phyloP scores from a whole-genome alignment of 2,888 invertebrate genomes.

The Athetis lepigone region DNA sequence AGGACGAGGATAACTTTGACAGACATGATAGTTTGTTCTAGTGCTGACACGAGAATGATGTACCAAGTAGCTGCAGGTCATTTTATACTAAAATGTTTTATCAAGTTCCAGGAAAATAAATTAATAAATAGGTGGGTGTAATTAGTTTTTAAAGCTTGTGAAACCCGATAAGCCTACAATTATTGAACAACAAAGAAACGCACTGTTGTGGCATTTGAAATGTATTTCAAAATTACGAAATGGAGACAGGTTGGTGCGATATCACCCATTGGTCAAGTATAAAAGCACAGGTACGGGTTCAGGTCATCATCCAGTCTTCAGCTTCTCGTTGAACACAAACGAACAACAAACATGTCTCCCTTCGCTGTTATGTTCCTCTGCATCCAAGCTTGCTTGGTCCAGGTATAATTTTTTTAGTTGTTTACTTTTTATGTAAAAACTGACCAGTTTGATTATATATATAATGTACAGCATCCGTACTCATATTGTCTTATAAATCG shows the following conservation, averaged over 20 bases:
- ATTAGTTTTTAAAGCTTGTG: slow-evolving; percentile 7
- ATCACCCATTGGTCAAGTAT: slow-evolving; percentile 1
- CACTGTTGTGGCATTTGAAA: neutral
- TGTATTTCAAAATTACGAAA: neutral
- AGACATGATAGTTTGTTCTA: slow-evolving; percentile 61
- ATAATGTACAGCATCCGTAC: too few species aligned
- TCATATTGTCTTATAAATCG: too few species aligned
- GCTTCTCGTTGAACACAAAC: slow-evolving; percentile 23
- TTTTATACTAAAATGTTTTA: slow-evolving; percentile 18
- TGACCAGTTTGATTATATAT: too few species aligned
- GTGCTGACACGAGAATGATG: slow-evolving; percentile 17
- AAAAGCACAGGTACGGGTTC: slow-evolving; percentile 3
- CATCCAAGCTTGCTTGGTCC: slow-evolving; percentile 53
- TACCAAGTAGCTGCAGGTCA: neutral
- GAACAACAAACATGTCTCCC: slow-evolving; percentile 41
- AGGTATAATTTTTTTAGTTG: slow-evolving; percentile 28
- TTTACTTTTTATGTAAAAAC: neutral
- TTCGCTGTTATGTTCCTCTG: slow-evolving; percentile 48
- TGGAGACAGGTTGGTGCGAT: neutral
- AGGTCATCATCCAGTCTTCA: slow-evolving; percentile 31
- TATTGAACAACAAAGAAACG: neutral
- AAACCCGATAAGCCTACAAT: slow-evolving; percentile 19
- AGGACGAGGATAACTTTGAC: slow-evolving; percentile 64
- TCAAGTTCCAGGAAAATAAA: slow-evolving; percentile 6
- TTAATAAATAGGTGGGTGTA: neutral